Evolutionary conservation across 2,113 vertebrate genomes (phyloP), one percentile per base, ranked within the genome.

Genomic region (Thamnophis sirtalis): DNA sequence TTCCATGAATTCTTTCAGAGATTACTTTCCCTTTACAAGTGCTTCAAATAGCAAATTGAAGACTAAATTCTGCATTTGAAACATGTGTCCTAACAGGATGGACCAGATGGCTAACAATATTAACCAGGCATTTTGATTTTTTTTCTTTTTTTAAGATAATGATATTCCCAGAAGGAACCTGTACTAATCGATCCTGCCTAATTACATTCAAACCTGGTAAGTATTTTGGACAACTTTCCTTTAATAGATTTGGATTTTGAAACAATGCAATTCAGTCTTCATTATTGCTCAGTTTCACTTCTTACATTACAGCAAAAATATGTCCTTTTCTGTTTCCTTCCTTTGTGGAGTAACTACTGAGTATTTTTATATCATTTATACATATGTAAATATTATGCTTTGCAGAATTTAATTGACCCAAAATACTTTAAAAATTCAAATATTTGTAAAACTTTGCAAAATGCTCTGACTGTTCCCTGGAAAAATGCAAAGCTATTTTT

Each of bases 121-220:
- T 60, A 85, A 85, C 84, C 85, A 91, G 94, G 89, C 93, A 68
- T 91, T 91, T 95, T 92, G 9, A 93, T 58, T 91, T 86, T 95
- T 90, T 95, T 95, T 58, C 91, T 86, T 95, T 90, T 95, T 95
- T 96, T 24, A 96, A 99, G 99, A 99, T 99, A 93, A 99, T 99
- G 99, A 99, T 99, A 96, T 99, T 99, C 96, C 99, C 99, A 92
- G 99, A 99, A 95, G 99, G 99, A 95, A 99, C 99, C 0, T 99
- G 99, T 93, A 99, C 99, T 87, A 99, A 99, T 95, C 98, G 99
- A 96, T 99, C 99, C 95, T 99, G 99, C 96, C 97, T 99, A 87
- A 99, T 99, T 96, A 99, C 99, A 89, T 99, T 99, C 97, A 99
- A 99, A 95, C 99, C 99, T 96, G 99, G 99, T 99, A 98, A 63